Base-by-base conservation (phyloP, 2,888 invertebrate species). In the Schizotus pectinicornis region DNA sequence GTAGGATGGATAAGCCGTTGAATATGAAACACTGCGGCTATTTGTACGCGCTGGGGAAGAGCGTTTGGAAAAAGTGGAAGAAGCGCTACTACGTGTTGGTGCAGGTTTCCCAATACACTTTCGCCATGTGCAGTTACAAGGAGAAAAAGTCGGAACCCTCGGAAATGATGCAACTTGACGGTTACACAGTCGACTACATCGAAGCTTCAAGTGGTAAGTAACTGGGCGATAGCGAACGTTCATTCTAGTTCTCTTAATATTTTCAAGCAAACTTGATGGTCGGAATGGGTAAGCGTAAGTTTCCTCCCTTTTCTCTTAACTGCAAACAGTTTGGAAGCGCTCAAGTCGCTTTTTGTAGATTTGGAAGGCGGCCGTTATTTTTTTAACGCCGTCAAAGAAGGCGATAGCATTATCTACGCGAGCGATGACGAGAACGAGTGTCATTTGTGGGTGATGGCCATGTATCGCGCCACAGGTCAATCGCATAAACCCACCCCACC, bases 31-130 rank as follows among this genome's bases (percentile, higher is more conserved):
- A 99, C 79, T 98, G 98, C 79, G 92, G 92, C 3, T 90, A 94
- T 77, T 84, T 95, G 42, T 94, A 92, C 80, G 93, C 94, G n/a
- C 87, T 94, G 73, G 95, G 99, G 46, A 97, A 98, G 82, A 89
- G 89, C 59, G 97, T 98, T 1, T 99, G 99, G 98, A 96, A 98
- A 77, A 99, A 98, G 79, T 99, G 98, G 98, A 99, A 99, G 83
- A 93, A 95, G 74, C 86, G 99, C 55, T 99, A 98, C 81, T 98
- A 94, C 86, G 97, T 98, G 65, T 84, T 99, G 66, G 98, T 99
- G 43, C 98, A 99, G 86, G 98, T 98, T 39, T 98, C 98, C 61
- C 99, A 99, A 83, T 99, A 99, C 81, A 98, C 98, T 35, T 99
- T 99, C 83, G 98, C 99, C 39, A 94, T 99, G 89, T 99, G 99